Conservation (phyloP, 2,113 vertebrate genomes). For the Vulpes ferrilata region DNA sequence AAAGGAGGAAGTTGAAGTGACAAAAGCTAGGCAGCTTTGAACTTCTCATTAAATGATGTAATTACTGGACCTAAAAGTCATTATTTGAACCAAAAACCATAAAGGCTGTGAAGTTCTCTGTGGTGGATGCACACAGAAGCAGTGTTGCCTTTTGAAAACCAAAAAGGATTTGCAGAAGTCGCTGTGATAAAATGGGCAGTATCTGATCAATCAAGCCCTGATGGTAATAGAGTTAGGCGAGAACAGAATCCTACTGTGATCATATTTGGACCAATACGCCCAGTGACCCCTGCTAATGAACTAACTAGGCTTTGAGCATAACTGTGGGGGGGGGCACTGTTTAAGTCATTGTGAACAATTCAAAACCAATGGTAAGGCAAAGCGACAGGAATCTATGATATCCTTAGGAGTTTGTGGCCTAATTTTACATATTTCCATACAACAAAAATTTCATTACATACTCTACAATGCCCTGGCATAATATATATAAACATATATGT, state of each 20-base stretch:
- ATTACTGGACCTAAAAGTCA: neutral
- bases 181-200: neutral
- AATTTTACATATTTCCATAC: neutral
- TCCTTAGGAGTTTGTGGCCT: neutral
- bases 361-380: neutral
- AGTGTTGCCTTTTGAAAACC: neutral
- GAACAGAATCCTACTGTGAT: neutral
- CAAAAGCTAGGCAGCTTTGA: neutral
- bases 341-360: neutral
- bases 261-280: neutral
- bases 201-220: neutral
- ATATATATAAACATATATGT: neutral
- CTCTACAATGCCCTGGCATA: neutral
- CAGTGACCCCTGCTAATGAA: neutral
- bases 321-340: neutral
- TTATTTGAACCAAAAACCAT: conserved; percentile 32
- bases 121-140: neutral
- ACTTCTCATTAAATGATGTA: neutral
- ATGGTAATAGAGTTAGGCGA: neutral
- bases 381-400: neutral
- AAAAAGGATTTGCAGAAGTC: neutral
- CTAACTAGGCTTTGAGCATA: neutral
- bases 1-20: conserved; percentile 63
- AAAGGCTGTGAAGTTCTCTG: neutral
- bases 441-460: neutral